Percentiles rank a stretch among this genome's conserved stretches.
Conservation (phyloP, 2,113 vertebrate genomes). For the Formicarius rufipectus region DNA sequence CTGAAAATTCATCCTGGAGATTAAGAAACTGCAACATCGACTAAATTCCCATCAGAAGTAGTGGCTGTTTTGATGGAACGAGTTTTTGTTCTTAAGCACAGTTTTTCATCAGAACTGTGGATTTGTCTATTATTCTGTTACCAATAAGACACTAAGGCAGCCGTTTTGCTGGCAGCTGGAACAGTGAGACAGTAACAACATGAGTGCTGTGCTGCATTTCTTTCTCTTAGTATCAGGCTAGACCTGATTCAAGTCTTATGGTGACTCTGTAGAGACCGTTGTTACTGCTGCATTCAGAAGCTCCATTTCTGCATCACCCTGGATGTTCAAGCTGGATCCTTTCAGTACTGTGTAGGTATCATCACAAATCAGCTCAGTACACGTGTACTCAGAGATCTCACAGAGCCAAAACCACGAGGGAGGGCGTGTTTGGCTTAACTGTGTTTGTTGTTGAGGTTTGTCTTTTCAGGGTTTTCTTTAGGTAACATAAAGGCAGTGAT, state of each 20-base stretch:
- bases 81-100: neutral
- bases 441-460: neutral
- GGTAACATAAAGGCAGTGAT: neutral
- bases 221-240: neutral
- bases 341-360: neutral
- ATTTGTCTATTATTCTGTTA: neutral
- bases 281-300: neutral
- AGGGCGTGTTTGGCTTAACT: neutral
- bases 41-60: too few species aligned
- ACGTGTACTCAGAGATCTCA: rapidly evolving
- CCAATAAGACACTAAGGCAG: neutral
- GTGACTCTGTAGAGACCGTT: neutral
- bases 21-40: neutral
- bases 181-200: rapidly evolving
- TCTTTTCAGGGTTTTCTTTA: neutral
- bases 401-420: neutral
- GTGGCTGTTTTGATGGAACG: neutral
- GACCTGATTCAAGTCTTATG: neutral
- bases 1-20: rapidly evolving
- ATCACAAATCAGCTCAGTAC: neutral
- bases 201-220: neutral
- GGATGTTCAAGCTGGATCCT: neutral
- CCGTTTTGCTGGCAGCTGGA: neutral
- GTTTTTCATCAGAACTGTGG: neutral
- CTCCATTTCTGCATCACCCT: neutral